Evolutionary conservation across 2,113 vertebrate genomes (phyloP).

Genomic region (Mormyrus iriodes): DNA sequence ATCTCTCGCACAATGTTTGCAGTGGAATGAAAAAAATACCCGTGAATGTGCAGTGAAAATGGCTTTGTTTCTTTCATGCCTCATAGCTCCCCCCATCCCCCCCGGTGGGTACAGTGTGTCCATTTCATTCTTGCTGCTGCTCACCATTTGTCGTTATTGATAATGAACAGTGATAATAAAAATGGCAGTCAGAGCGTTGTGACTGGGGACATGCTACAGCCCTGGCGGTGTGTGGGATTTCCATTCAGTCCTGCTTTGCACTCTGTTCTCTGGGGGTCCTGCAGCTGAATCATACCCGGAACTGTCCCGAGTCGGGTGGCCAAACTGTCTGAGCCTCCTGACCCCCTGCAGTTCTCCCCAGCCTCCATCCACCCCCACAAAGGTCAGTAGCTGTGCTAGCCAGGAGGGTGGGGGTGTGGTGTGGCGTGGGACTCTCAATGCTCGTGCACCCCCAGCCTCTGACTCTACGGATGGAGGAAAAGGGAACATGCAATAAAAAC

Average conservation of each 20-base stretch:
- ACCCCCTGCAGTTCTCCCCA: neutral
- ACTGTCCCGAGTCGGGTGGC: neutral
- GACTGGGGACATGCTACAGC: neutral
- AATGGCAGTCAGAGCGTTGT: neutral
- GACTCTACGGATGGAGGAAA: neutral
- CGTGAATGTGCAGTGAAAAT: neutral
- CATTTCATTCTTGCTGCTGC: neutral
- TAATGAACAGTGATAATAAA: neutral
- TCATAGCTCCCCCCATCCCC: too few species aligned
- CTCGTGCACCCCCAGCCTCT: neutral
- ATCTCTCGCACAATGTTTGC: neutral
- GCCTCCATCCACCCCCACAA: neutral
- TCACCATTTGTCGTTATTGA: neutral
- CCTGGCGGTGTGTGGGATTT: neutral
- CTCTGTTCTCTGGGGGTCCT: neutral
- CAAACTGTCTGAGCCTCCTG: neutral
- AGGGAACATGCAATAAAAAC: conserved; percentile 17
- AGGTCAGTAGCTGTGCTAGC: neutral
- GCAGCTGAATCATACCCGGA: neutral
- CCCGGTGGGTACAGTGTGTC: neutral
- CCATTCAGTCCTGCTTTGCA: neutral
- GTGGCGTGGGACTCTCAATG: neutral
- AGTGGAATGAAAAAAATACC: neutral
- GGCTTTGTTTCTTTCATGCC: neutral
- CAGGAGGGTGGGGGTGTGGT: neutral